Conservation (phyloP, 1,140 invertebrate genomes). For the Diachasmimorpha longicaudata region DNA sequence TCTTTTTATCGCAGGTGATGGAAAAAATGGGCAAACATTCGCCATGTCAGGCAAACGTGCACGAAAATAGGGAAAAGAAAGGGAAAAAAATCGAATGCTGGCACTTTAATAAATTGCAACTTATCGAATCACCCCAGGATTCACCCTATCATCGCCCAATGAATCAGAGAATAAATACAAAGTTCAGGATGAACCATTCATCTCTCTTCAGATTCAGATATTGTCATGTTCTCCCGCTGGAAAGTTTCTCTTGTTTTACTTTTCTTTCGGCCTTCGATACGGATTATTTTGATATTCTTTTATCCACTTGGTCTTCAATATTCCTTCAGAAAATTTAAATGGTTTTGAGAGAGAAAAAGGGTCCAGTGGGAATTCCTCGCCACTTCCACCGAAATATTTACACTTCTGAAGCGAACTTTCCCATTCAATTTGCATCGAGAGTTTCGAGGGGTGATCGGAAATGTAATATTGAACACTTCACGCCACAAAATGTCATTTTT, state of each 20-base stretch:
- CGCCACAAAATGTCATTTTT: not conserved
- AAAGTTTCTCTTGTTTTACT: not conserved
- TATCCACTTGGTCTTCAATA: not conserved
- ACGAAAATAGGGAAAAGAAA: too few species aligned
- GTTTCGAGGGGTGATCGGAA: not conserved
- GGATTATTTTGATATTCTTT: conserved; percentile 1
- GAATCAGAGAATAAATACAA: too few species aligned
- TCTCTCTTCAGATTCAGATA: too few species aligned
- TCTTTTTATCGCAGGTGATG: not conserved
- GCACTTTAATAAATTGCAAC: too few species aligned
- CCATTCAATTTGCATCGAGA: not conserved
- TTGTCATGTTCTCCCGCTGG: not conserved
- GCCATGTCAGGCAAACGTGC: too few species aligned
- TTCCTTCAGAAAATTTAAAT: not conserved
- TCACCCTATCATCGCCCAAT: too few species aligned
- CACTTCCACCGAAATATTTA: conserved; percentile 50
- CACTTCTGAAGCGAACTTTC: conserved; percentile 19
- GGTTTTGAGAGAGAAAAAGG: conserved; percentile 25
- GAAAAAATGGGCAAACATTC: too few species aligned
- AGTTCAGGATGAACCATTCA: too few species aligned
- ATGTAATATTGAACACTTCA: conserved; percentile 1
- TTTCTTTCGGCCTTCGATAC: not conserved
- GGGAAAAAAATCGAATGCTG: too few species aligned
- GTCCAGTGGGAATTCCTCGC: conserved; percentile 27
- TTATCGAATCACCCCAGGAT: too few species aligned